These are phyloP conservation scores for Xanthia icteritia DNA, from an alignment of 2,888 invertebrate species.

Conservation along the genomic window DNA sequence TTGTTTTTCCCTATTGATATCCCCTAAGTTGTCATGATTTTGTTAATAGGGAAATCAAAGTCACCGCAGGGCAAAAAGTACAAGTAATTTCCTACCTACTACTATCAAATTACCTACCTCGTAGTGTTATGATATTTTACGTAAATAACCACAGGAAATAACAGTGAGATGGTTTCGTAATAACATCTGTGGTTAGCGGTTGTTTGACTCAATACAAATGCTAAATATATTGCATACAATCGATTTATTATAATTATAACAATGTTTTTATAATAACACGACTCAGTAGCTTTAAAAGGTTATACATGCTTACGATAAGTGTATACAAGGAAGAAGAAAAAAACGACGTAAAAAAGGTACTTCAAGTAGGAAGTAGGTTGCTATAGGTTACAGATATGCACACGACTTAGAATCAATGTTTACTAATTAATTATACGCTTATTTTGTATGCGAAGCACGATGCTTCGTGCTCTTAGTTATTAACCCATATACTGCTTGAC, in stretches of 20 bases:
- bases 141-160: conserved; percentile 54
- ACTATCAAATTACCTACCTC: conserved; percentile 4
- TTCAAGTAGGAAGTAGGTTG: conserved; percentile 39
- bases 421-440: conserved; percentile 30
- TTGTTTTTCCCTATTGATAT: conserved; percentile 19
- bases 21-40: conserved; percentile 1
- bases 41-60: conserved; percentile 11
- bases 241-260: conserved; percentile 3
- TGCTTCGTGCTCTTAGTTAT: conserved; percentile 36
- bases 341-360: conserved; percentile 15
- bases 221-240: conserved; percentile 26
- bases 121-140: conserved; percentile 41
- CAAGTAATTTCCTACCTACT: neutral
- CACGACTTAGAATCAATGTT: conserved; percentile 43
- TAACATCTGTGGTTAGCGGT: conserved; percentile 51
- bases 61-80: neutral
- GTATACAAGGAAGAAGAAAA: conserved; percentile 3
- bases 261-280: conserved; percentile 33
- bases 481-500: conserved; percentile 33
- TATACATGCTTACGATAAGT: conserved; percentile 2
- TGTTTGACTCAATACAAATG: conserved; percentile 30
- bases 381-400: conserved; percentile 29
- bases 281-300: conserved; percentile 16
- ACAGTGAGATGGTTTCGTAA: conserved; percentile 41
- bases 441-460: conserved; percentile 39